A percentile compares a stretch with the other conserved stretches of the same genome.
Evolutionary conservation across 2,888 invertebrate genomes (phyloP).

Genomic region (Petrophora chlorosata): DNA sequence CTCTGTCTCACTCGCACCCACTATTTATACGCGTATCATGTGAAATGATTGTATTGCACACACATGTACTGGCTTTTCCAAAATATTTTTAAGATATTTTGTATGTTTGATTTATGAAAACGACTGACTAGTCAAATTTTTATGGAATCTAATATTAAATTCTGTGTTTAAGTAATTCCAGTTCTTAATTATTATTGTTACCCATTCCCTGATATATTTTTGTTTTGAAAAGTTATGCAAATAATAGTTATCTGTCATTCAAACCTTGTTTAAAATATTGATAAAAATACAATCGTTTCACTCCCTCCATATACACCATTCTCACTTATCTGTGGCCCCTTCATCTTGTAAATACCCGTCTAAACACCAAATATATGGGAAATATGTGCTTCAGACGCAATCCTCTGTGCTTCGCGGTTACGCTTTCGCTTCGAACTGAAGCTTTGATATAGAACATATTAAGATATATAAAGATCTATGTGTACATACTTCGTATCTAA

Average conservation of each 20-base stretch:
- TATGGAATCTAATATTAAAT: too few relatives aligned
- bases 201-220: too few relatives aligned
- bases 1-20: slow-evolving; percentile 50
- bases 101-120: too few relatives aligned
- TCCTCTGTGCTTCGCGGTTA: slow-evolving; percentile 58
- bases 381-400: slow-evolving; percentile 42
- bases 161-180: too few relatives aligned
- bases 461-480: slow-evolving; percentile 2
- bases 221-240: too few relatives aligned
- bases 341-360: slow-evolving; percentile 48
- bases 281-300: slow-evolving; percentile 46
- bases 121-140: too few relatives aligned
- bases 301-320: slow-evolving; percentile 45
- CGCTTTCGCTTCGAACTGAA: slow-evolving; percentile 47
- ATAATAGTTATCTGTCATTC: too few relatives aligned
- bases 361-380: slow-evolving; percentile 30
- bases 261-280: too few relatives aligned
- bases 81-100: background rate
- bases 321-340: slow-evolving; percentile 47
- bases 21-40: slow-evolving; percentile 45
- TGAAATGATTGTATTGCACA: slow-evolving; percentile 54
- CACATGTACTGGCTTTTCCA: background rate
- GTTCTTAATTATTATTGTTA: too few relatives aligned
- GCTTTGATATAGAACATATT: slow-evolving; percentile 7
- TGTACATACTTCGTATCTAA: slow-evolving; percentile 2